These are phyloP conservation scores for Unio pictorum DNA, from an alignment of 2,888 invertebrate species.

Conservation along the genomic window DNA sequence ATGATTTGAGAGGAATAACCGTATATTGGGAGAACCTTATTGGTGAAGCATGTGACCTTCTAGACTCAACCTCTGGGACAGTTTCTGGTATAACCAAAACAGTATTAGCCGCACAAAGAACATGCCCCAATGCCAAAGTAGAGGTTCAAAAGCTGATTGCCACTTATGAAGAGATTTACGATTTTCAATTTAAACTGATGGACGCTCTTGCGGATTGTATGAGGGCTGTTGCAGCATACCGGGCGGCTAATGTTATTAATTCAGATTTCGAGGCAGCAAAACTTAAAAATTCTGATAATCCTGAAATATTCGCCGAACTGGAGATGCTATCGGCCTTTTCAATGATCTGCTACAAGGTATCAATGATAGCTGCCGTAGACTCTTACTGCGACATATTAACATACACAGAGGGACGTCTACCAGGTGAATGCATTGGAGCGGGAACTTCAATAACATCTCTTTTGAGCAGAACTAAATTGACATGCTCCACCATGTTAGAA, in stretches of 20 bases:
- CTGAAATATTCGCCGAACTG: not conserved
- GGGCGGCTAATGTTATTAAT: not conserved
- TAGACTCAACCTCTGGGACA: not conserved
- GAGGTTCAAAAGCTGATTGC: slow-evolving; percentile 1
- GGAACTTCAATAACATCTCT: not conserved
- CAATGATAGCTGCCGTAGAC: not conserved
- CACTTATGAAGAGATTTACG: slow-evolving; percentile 3
- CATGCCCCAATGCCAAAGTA: not conserved
- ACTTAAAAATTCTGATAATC: not conserved
- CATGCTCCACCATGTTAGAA: not conserved
- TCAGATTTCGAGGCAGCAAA: not conserved
- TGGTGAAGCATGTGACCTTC: not conserved
- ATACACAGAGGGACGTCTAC: slow-evolving; percentile 2
- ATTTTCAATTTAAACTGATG: slow-evolving; percentile 5
- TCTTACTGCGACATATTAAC: slow-evolving; percentile 1
- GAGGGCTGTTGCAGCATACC: not conserved
- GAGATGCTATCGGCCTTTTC: slow-evolving; percentile 1
- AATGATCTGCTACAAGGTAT: not conserved
- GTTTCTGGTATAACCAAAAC: not conserved
- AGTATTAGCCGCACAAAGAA: not conserved
- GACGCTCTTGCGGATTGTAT: slow-evolving; percentile 2
- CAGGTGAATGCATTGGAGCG: not conserved
- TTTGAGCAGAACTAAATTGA: not conserved
- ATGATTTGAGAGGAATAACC: not conserved
- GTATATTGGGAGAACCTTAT: slow-evolving; percentile 2